These are phyloP conservation scores for Melieria crassipennis DNA, from an alignment of 2,888 invertebrate genomes.

Conservation along the genomic window DNA sequence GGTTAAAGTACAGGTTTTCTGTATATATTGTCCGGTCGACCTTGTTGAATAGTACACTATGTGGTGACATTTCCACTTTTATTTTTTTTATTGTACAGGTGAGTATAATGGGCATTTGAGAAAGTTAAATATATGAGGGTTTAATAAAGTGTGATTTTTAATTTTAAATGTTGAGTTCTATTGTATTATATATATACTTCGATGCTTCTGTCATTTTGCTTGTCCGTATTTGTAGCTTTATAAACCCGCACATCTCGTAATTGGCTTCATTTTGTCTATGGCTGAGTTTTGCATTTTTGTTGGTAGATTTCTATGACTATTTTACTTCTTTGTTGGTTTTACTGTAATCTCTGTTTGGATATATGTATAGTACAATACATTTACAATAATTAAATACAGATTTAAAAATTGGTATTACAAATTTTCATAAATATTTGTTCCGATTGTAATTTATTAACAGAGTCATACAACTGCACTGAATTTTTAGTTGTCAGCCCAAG, in stretches of 20 bases:
- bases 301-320: too few species aligned
- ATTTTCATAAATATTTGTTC: constrained; percentile 4
- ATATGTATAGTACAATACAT: constrained; percentile 7
- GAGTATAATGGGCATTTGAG: background rate
- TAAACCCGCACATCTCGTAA: too few species aligned
- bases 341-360: too few species aligned
- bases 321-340: too few species aligned
- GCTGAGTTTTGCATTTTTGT: too few species aligned
- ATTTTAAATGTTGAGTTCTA: too few species aligned
- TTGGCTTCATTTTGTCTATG: too few species aligned
- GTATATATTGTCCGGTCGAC: constrained; percentile 22
- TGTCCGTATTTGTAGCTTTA: too few species aligned
- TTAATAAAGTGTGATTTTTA: too few species aligned
- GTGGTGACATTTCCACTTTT: constrained; percentile 29
- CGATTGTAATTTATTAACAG: constrained; percentile 9
- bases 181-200: background rate
- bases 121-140: too few species aligned
- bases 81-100: constrained; percentile 19
- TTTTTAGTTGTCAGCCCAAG: background rate
- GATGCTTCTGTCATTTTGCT: too few species aligned
- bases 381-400: constrained; percentile 15
- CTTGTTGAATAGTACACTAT: background rate
- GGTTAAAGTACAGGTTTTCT: background rate
- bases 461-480: constrained; percentile 1
- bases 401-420: too few species aligned